Evolutionary conservation across 2,888 invertebrate species (phyloP).

Genomic region (Xiphydria camelus): DNA sequence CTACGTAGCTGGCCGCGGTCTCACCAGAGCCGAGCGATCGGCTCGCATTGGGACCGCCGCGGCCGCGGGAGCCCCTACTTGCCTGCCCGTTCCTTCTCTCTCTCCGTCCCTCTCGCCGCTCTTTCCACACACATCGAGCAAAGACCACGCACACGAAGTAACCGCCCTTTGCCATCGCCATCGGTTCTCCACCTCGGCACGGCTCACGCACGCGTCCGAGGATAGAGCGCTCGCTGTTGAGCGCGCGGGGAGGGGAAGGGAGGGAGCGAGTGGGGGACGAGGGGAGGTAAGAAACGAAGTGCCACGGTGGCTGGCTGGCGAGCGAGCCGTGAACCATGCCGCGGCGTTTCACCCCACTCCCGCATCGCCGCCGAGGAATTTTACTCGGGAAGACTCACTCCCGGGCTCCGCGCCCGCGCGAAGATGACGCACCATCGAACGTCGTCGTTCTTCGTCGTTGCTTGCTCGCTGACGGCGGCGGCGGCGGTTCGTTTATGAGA

Average conservation of each 20-base stretch:
- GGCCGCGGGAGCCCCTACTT: slow-evolving; percentile 33
- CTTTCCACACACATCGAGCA: slow-evolving; percentile 2
- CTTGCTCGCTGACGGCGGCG: slow-evolving; percentile 18
- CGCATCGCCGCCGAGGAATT: slow-evolving; percentile 47
- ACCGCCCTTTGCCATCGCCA: slow-evolving; percentile 20
- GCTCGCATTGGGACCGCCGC: slow-evolving; percentile 8
- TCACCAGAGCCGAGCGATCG: slow-evolving; percentile 2
- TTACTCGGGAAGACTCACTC: slow-evolving; percentile 53
- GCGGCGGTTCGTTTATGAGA: slow-evolving; percentile 26
- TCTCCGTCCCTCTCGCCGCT: slow-evolving; percentile 13
- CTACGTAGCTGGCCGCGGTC: slow-evolving; percentile 3
- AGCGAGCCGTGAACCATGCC: slow-evolving; percentile 47
- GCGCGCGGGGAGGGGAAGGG: too few relatives aligned
- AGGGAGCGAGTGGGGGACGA: slow-evolving; percentile 13
- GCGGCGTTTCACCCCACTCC: slow-evolving; percentile 27
- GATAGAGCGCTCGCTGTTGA: too few relatives aligned
- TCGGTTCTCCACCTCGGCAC: slow-evolving; percentile 16
- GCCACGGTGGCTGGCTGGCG: slow-evolving; percentile 52
- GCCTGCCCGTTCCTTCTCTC: slow-evolving; percentile 8
- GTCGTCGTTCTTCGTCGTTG: slow-evolving; percentile 23
- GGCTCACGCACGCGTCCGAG: slow-evolving; percentile 31
- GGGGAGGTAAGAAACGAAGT: slow-evolving; percentile 42
- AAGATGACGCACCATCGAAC: slow-evolving; percentile 1
- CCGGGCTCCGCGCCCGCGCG: slow-evolving; percentile 38
- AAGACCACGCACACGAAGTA: slow-evolving; percentile 16